These are phyloP conservation scores for Apeira syringaria DNA, from an alignment of 2,888 invertebrate species.

Conservation along the genomic window DNA sequence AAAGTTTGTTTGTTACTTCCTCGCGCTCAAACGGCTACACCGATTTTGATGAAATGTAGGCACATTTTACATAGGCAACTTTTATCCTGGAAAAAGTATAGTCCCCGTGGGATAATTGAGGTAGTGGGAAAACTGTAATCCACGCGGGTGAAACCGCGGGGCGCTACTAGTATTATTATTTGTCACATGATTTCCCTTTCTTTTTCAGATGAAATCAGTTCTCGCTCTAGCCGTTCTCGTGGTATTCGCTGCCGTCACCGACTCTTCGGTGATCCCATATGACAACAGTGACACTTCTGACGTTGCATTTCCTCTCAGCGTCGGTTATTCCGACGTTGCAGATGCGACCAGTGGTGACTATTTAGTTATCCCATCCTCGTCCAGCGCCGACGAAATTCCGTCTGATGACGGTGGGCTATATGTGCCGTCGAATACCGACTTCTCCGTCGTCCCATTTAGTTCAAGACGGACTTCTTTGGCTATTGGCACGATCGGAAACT, in stretches of 20 bases:
- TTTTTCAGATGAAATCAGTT: slow-evolving; percentile 46
- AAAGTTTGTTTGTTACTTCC: no score
- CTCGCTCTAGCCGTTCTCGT: slow-evolving; percentile 34
- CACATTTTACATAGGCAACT: no score
- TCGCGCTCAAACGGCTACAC: no score
- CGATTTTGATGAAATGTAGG: no score
- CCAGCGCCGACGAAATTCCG: no score
- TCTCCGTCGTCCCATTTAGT: neutral
- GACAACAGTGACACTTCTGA: neutral
- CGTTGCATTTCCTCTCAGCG: neutral
- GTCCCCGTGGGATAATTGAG: no score
- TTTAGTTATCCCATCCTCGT: neutral
- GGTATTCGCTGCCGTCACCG: slow-evolving; percentile 25
- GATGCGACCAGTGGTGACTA: neutral
- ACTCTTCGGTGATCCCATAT: slow-evolving; percentile 29
- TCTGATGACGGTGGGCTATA: no score
- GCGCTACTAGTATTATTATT: no score
- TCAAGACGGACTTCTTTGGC: neutral
- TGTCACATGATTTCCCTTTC: neutral
- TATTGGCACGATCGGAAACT: neutral
- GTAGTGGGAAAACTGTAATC: no score
- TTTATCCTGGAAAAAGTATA: no score
- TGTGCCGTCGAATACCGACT: neutral
- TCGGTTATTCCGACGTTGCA: neutral
- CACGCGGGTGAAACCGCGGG: no score